Evolutionary conservation across 2,113 vertebrate genomes (phyloP).

Genomic region (Sphyrna mokarran): DNA sequence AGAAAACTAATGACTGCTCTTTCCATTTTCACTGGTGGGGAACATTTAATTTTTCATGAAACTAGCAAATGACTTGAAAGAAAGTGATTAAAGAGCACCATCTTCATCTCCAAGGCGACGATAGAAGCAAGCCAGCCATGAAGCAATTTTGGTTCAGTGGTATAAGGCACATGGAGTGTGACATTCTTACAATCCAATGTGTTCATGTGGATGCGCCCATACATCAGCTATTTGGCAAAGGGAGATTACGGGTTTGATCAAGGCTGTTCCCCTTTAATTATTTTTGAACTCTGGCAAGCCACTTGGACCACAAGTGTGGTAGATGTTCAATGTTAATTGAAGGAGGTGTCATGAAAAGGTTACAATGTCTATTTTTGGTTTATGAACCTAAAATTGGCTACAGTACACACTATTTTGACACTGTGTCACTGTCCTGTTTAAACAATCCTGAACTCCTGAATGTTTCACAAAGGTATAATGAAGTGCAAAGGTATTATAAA

Average conservation of each 20-base stretch:
- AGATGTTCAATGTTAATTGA: neutral
- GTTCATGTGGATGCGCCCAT: neutral
- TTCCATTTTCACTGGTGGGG: neutral
- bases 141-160: constrained; percentile 11
- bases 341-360: neutral
- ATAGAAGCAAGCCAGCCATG: neutral
- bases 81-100: constrained; percentile 2
- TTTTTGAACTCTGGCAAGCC: neutral
- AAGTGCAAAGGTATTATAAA: too few species aligned
- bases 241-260: neutral
- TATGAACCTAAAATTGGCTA: neutral
- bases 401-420: neutral
- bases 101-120: neutral
- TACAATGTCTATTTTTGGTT: neutral
- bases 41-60: constrained; percentile 6
- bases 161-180: neutral
- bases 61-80: constrained; percentile 19
- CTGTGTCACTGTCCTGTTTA: neutral
- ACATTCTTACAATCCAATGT: neutral
- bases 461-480: too few species aligned
- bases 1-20: neutral
- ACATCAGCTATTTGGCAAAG: neutral
- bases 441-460: neutral
- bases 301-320: neutral
- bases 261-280: neutral